Percentiles rank a stretch among this genome's conserved stretches.
These are phyloP conservation scores for Helicorthomorpha holstii DNA, from an alignment of 1,140 invertebrate genomes.

Conservation along the genomic window DNA sequence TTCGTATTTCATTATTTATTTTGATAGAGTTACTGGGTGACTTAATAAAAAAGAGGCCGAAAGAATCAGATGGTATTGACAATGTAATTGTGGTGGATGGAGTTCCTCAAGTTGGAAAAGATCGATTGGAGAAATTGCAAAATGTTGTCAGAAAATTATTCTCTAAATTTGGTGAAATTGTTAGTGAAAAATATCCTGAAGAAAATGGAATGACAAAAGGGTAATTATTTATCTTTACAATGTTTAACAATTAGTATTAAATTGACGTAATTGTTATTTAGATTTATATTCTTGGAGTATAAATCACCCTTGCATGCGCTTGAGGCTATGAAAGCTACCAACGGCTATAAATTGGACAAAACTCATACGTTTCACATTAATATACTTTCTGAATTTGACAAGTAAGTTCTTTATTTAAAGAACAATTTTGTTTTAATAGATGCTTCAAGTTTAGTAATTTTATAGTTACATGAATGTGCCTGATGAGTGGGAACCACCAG, in stretches of 20 bases:
- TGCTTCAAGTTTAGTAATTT: slow-evolving; percentile 5
- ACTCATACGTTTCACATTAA: slow-evolving; percentile 89
- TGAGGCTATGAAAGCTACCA: slow-evolving; percentile 67
- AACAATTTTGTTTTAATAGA: not conserved
- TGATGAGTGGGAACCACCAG: slow-evolving; percentile 79
- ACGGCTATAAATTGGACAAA: slow-evolving; percentile 94
- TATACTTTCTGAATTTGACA: slow-evolving; percentile 90
- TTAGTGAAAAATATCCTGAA: slow-evolving; percentile 78
- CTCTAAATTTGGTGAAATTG: slow-evolving; percentile 73
- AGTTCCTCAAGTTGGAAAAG: slow-evolving; percentile 80
- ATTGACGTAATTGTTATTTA: no score
- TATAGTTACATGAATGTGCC: slow-evolving; percentile 72
- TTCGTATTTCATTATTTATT: slow-evolving; percentile 12
- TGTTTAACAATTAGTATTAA: no score
- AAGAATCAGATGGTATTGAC: slow-evolving; percentile 87
- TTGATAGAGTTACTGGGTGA: slow-evolving; percentile 74
- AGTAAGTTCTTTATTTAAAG: slow-evolving; percentile 34
- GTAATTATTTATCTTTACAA: slow-evolving; percentile 22
- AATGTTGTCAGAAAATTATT: slow-evolving; percentile 85
- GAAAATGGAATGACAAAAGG: slow-evolving; percentile 76
- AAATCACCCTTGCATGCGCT: slow-evolving; percentile 57
- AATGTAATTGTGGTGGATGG: slow-evolving; percentile 92
- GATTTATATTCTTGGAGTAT: slow-evolving; percentile 87
- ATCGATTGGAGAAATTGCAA: slow-evolving; percentile 79
- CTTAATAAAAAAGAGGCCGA: slow-evolving; percentile 66